Evolutionary conservation across 1,140 invertebrate species (phyloP), one percentile per base, ranked within the genome.

Genomic region (Zaprionus gabonicus): DNA sequence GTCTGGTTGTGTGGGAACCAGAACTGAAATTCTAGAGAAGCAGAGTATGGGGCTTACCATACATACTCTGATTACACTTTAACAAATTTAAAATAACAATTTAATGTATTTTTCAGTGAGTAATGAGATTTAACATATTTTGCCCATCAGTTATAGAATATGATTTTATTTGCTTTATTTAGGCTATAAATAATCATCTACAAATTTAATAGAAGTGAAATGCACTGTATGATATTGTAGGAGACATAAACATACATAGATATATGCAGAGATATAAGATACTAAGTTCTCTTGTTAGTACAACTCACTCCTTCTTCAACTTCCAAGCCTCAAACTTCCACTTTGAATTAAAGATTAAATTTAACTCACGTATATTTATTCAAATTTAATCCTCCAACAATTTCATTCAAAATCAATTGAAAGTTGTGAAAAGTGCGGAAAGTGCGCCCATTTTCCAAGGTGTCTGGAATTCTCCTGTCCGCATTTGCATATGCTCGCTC

Each of bases 401-500:
- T 25, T 51, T 25, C 10, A 51, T 51, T 51, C 1, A 23, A 25
- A 51, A 51, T 51, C 46, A 51, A 51, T 51, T 51, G 46, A 1
- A 23, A 23, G 20, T 51, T 51, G 20, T 5, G 46, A 51, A 51
- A 51, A 51, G 17, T 51, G 23, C 46, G 20, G n/a, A 46, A 46
- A 46, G n/a, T 46, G n/a, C n/a, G 6, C 7, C 15, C 6, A 38
- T 25, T 3, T 31, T 31, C 3, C 7, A 2, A 53, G 46, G 46
- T 64, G 62, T 25, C 27, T 31, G 53, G 51, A 13, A 64, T 36
- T 51, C 34, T 46, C 49, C 41, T 28, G 44, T 51, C n/a, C 20
- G 13, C 53, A 79, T 23, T 53, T 67, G 51, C 51, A 51, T 67
- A 75, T 76, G 71, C 49, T 76, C 36, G 6, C 41, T 46, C 41